Evolutionary conservation across 2,888 invertebrate species (phyloP).

Genomic region (Hydriomena furcata): DNA sequence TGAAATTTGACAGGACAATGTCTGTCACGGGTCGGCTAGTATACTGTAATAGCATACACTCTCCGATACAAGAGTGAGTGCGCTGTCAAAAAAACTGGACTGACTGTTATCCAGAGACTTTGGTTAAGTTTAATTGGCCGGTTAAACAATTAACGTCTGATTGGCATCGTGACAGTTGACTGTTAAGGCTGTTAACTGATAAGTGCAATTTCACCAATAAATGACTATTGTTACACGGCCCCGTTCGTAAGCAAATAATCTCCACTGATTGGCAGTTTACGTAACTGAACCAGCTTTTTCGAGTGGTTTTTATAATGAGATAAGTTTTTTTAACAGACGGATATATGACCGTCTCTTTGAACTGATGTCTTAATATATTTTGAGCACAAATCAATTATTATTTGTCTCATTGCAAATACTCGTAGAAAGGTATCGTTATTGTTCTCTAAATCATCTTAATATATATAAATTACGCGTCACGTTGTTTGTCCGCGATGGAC

Average conservation of each 20-base stretch:
- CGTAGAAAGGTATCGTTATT: no score
- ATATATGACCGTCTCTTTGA: no score
- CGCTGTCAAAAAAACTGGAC: neutral
- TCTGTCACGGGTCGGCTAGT: no score
- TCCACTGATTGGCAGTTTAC: constrained; percentile 22
- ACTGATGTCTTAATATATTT: no score
- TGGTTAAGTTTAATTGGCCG: constrained; percentile 30
- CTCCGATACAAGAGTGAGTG: no score
- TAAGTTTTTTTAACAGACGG: neutral
- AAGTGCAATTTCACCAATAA: constrained; percentile 30
- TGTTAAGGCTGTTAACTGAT: constrained; percentile 34
- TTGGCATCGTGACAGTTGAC: constrained; percentile 36
- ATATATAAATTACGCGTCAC: no score
- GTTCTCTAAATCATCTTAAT: no score
- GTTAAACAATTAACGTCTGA: constrained; percentile 38
- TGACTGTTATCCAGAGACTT: constrained; percentile 1
- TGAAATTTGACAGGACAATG: no score
- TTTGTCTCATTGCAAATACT: no score
- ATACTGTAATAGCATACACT: no score
- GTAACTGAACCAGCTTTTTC: constrained; percentile 17
- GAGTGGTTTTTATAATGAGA: constrained; percentile 1
- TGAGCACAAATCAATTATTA: no score
- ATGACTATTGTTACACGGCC: constrained; percentile 23
- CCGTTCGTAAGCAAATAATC: constrained; percentile 22
- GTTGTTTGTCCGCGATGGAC: no score